Percentiles rank a stretch among this genome's conserved stretches.
These are phyloP conservation scores for Peromyscus leucopus DNA, from an alignment of 2,113 vertebrate species.

Conservation along the genomic window DNA sequence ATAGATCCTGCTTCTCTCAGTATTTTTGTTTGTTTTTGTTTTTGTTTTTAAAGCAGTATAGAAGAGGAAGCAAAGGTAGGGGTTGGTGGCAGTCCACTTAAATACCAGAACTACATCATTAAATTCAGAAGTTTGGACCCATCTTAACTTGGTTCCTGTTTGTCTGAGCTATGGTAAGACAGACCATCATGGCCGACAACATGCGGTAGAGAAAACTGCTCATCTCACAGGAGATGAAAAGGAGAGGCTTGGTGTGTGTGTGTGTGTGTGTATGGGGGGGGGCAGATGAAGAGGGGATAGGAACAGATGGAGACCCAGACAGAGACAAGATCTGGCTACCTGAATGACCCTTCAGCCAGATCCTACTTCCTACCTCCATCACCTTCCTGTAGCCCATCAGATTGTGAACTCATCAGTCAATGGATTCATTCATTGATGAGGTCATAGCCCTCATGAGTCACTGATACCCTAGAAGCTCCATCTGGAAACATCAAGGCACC, in stretches of 20 bases:
- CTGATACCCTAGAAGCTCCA: neutral
- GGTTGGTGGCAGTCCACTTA: neutral
- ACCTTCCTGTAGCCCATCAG: neutral
- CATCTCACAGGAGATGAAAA: neutral
- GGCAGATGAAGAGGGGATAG: neutral
- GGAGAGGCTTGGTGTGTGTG: neutral
- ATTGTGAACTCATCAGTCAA: neutral
- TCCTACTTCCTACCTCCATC: neutral
- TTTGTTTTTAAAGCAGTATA: neutral
- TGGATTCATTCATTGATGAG: neutral
- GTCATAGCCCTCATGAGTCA: neutral
- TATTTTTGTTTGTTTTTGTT: neutral
- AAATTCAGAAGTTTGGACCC: neutral
- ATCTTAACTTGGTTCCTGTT: neutral
- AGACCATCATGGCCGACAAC: neutral
- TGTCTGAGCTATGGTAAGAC: neutral
- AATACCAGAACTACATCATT: neutral
- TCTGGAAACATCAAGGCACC: neutral
- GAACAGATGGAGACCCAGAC: neutral
- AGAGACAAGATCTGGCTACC: neutral
- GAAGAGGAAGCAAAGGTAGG: neutral
- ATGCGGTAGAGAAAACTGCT: neutral
- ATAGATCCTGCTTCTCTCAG: neutral
- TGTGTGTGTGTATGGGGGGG: too few species aligned
- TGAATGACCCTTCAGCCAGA: neutral